phyloP scores from a whole-genome alignment of 2,888 invertebrate genomes.

The Synergus umbraculus region DNA sequence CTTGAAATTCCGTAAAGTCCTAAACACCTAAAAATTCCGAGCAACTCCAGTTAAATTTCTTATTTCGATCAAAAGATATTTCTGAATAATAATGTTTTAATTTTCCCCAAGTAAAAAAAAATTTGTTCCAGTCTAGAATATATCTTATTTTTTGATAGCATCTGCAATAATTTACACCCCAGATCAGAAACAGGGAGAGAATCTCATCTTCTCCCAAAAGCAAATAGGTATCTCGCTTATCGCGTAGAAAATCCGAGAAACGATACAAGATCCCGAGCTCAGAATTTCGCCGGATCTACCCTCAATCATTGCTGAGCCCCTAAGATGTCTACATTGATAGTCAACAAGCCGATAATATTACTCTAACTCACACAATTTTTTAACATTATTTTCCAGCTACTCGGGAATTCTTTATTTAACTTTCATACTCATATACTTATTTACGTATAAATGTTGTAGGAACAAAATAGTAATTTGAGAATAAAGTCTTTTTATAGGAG shows the following conservation, averaged over 20 bases:
- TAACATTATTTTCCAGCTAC: not conserved
- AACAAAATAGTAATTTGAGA: not conserved
- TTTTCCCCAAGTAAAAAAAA: no score
- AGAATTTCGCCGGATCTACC: constrained; percentile 14
- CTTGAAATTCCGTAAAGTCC: no score
- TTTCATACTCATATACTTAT: not conserved
- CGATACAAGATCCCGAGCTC: constrained; percentile 19
- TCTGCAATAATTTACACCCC: not conserved
- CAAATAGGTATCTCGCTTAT: not conserved
- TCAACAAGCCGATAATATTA: constrained; percentile 7
- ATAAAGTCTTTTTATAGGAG: not conserved
- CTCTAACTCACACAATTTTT: constrained; percentile 5
- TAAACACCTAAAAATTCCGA: no score
- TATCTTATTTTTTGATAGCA: not conserved
- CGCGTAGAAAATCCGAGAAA: not conserved
- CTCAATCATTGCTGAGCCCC: constrained; percentile 17
- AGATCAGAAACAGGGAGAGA: not conserved
- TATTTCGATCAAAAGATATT: no score
- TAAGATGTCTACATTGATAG: constrained; percentile 5
- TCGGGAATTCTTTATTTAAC: not conserved
- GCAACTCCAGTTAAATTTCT: no score
- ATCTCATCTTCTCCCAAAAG: not conserved
- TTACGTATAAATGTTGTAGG: not conserved
- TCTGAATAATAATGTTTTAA: no score
- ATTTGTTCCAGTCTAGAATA: not conserved